Evolutionary conservation across 2,888 invertebrate genomes (phyloP), one percentile per base, ranked within the genome.

Genomic region (Zygothrica quintamaculata): DNA sequence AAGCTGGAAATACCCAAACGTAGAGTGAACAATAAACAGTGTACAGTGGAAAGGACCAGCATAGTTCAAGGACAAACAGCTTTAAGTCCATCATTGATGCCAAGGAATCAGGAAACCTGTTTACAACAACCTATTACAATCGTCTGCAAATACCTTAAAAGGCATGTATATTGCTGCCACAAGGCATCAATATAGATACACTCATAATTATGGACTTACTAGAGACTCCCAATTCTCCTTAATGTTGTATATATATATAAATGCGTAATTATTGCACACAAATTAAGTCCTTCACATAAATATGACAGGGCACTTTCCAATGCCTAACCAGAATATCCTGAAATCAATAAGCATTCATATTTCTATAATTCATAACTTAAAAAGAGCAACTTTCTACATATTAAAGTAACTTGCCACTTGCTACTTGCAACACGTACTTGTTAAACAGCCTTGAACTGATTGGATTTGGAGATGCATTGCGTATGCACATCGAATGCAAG

Each of bases 1-100:
- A 64, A 56, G 36, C 42, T 43, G 64, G 71, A 56, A 69, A 60
- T 37, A 31, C 43, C 56, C 70, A 60, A 18, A 26, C 26, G 39
- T 4, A 48, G 15, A 8, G 25, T 22, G 37, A 34, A 29, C 34
- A 29, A 0, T 12, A 53, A n/a, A n/a, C n/a, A 22, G 18, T 5
- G 18, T 5, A 22, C 3, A 22, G 18, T 22, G 18, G 18, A 5
- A 22, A 25, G 51, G 6, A 40, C 56, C 66, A 60, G 64, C 56
- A 73, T 67, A 74, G 75, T 77, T 77, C 77, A 76, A 76, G 75
- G 75, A 59, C 71, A 62, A 57, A 13, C 37, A 43, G 9, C 4
- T 33, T n/a, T 22, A 7, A n/a, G 8, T 37, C 22, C 57, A 40
- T n/a, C n/a, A n/a, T 52, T 46, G 40, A n/a, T 39, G 33, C 16